These are phyloP conservation scores for Caenorhabditis tropicalis DNA, from an alignment of 1,140 invertebrate genomes.

Conservation along the genomic window DNA sequence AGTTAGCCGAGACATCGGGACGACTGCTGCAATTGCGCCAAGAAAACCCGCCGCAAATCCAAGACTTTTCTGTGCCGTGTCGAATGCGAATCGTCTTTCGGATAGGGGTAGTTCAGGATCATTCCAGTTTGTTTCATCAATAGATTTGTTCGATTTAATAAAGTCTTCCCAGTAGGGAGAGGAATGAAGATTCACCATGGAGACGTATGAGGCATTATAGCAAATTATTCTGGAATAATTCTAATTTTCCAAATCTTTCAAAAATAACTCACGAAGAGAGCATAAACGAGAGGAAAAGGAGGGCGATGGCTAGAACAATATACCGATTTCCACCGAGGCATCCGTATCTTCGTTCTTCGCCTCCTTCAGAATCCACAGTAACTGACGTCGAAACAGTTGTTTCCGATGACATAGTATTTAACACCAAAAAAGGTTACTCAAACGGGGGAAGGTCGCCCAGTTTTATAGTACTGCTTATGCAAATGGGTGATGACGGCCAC, in stretches of 20 bases:
- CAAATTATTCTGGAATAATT: constrained; percentile 49
- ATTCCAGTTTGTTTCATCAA: constrained; percentile 38
- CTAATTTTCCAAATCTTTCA: neutral
- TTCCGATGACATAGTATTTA: neutral
- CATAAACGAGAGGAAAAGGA: constrained; percentile 42
- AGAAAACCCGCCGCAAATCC: constrained; percentile 47
- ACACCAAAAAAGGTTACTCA: neutral
- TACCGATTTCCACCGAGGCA: constrained; percentile 44
- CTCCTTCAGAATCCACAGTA: neutral
- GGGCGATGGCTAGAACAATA: constrained; percentile 24
- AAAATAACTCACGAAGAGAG: constrained; percentile 51
- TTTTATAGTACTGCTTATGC: constrained; percentile 29
- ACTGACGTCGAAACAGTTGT: neutral
- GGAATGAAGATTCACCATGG: constrained; percentile 51
- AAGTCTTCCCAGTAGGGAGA: constrained; percentile 48
- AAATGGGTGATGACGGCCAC: neutral
- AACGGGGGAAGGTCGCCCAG: neutral
- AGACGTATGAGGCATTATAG: constrained; percentile 50
- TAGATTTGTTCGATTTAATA: constrained; percentile 10
- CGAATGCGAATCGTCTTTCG: constrained; percentile 49
- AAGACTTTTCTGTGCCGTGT: constrained; percentile 42
- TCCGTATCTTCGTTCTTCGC: constrained; percentile 21
- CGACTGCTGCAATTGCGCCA: constrained; percentile 15
- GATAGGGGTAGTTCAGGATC: constrained; percentile 46
- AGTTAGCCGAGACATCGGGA: neutral